These are phyloP conservation scores for Caenorhabditis elegans DNA, from an alignment of 1,140 invertebrate genomes.

Conservation along the genomic window WBcel235 BX284603.4:4189001-4189500, in stretches of 20 bases:
- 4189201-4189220: not conserved
- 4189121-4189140: not conserved
- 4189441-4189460: not conserved
- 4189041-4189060: not conserved
- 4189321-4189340: too few species aligned
- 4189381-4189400: not conserved
- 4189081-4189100: not conserved
- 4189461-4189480: constrained; percentile 17
- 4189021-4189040: not conserved
- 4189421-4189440: constrained; percentile 30
- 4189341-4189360: too few species aligned
- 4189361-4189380: constrained; percentile 1
- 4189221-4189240: not conserved
- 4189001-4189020: not conserved
- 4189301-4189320: too few species aligned
- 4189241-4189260: not conserved
- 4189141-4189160: not conserved
- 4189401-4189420: not conserved
- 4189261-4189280: not conserved
- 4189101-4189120: not conserved
- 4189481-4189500: constrained; percentile 45
- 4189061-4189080: not conserved
- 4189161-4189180: too few species aligned
- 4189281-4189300: too few species aligned
- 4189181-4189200: not conserved